A percentile compares a stretch with the other conserved stretches of the same genome.
phyloP scores from a whole-genome alignment of 2,797 vertebrate species.

The Xiphorhynchus erythropygius region DNA sequence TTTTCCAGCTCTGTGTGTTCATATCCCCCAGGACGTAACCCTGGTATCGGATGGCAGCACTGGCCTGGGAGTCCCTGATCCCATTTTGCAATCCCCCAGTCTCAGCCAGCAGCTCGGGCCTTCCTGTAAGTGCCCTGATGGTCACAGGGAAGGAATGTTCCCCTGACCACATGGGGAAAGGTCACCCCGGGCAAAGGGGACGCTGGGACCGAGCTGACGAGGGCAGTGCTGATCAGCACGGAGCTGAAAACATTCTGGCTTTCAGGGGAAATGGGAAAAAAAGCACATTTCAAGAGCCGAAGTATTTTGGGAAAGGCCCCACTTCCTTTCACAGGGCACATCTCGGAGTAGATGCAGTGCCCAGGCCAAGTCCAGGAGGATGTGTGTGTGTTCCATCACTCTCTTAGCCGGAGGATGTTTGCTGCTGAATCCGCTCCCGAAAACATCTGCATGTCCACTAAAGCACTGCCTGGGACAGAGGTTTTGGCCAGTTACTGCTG shows the following conservation, averaged over 20 bases:
- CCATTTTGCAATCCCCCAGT: background rate
- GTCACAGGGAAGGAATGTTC: conserved; percentile 32
- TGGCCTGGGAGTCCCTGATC: background rate
- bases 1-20: background rate
- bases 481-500: background rate
- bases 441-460: background rate
- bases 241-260: background rate
- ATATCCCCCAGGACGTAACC: background rate
- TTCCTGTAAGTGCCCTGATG: background rate
- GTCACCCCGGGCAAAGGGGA: conserved; percentile 37
- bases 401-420: background rate
- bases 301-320: background rate
- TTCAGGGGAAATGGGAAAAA: background rate
- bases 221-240: background rate
- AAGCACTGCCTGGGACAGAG: background rate
- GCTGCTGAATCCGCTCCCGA: background rate
- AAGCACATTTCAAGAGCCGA: background rate
- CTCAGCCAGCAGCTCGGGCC: background rate
- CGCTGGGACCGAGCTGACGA: rapidly evolving
- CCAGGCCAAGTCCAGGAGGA: background rate
- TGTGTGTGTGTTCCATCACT: background rate
- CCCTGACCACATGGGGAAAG: background rate
- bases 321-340: background rate
- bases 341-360: background rate
- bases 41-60: background rate